Conservation (phyloP, 1,140 invertebrate species). For the Dufourea novaeangliae region DNA sequence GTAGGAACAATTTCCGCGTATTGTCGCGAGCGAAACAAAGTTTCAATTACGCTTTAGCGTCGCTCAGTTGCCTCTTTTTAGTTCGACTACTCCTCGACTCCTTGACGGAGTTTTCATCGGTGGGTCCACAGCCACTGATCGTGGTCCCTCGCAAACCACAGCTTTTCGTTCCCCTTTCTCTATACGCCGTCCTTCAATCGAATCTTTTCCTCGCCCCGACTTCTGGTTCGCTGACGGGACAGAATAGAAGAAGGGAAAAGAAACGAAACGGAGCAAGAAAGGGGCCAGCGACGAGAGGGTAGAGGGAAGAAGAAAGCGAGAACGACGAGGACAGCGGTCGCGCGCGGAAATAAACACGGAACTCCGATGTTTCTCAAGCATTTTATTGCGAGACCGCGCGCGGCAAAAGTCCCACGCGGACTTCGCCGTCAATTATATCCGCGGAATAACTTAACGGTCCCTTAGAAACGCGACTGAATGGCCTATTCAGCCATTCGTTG, state of each 20-base stretch:
- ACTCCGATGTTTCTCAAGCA: constrained; percentile 71
- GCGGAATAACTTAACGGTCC: constrained; percentile 81
- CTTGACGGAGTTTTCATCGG: constrained; percentile 21
- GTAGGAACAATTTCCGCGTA: constrained; percentile 50
- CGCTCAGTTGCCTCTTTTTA: constrained; percentile 57
- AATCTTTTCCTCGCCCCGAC: background rate
- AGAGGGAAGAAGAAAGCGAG: constrained; percentile 30
- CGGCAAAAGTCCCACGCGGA: constrained; percentile 75
- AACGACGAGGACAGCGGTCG: constrained; percentile 30
- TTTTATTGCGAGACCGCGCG: constrained; percentile 69
- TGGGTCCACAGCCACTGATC: background rate
- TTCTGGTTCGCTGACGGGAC: constrained; percentile 11
- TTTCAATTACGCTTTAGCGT: constrained; percentile 63
- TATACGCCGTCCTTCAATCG: background rate
- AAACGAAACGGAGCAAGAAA: background rate
- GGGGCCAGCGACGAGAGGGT: background rate
- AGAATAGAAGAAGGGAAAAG: constrained; percentile 5
- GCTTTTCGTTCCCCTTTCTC: constrained; percentile 6
- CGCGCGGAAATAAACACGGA: constrained; percentile 60
- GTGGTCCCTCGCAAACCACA: background rate
- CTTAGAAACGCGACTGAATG: constrained; percentile 80
- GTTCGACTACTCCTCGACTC: constrained; percentile 44
- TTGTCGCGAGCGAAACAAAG: constrained; percentile 62
- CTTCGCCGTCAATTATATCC: constrained; percentile 81
- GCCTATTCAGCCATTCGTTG: constrained; percentile 80